Base-by-base conservation (phyloP, 2,888 invertebrate genomes). In the Rhabditoides inermis region DNA sequence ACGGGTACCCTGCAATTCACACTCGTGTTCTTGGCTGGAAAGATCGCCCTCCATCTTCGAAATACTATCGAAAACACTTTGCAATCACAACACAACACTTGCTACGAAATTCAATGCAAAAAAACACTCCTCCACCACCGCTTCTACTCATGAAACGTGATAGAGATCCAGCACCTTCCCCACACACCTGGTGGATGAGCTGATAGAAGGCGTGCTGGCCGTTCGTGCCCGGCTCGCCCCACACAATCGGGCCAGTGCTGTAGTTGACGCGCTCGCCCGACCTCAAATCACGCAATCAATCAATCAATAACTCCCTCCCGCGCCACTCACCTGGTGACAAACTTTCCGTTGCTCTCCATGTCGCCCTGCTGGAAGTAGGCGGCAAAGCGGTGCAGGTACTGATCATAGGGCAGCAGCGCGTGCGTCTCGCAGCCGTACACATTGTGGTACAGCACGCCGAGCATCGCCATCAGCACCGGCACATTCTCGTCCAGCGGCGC, bases 151-250 rank as follows among this genome's bases (percentile, higher is more conserved):
- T n/a, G 12, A 46, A 32, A 32, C 32, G 32, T 10, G 15, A 32
- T 10, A 32, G 7, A 15, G 7, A 15, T 15, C n/a, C n/a, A n/a
- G n/a, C n/a, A n/a, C n/a, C n/a, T 22, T 15, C n/a, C n/a, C n/a
- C n/a, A n/a, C 20, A 47, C 26, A 84, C 91, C 81, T 98, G 98
- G 79, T 98, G 98, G 63, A 98, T 89, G 42, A 98, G 84, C 79
- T 99, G 98, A 80, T 98, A 98, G 82, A 99, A 98, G 53, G 98
- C 98, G 81, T 99, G 98, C 76, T 98, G 98, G 0, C 98, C 98
- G 79, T 98, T 98, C 39, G 98, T 98, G 22, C 98, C 98, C 0
- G 98, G 94, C 79, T 98, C 95, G 49, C 98, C 98, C 91, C 91
- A 92, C 49, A 88, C 86, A 60, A 90, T 86, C 51, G 89, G 88